phyloP scores from a whole-genome alignment of 1,140 invertebrate species.

The Octopus bimaculoides region DNA sequence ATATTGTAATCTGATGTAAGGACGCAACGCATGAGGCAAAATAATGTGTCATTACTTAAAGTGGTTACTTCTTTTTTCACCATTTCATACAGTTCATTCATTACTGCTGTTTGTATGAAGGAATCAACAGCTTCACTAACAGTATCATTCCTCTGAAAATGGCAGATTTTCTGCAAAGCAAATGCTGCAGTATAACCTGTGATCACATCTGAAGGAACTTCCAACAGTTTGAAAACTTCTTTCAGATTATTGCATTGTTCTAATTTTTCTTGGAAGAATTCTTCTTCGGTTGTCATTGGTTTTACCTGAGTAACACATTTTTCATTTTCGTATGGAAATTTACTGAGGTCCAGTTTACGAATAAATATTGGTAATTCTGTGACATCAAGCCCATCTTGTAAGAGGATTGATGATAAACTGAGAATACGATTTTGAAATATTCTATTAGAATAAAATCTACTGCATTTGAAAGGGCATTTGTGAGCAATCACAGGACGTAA shows the following conservation, averaged over 20 bases:
- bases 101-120: conserved; percentile 39
- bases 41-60: conserved; percentile 30
- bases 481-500: neutral
- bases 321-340: conserved; percentile 23
- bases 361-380: conserved; percentile 71
- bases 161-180: conserved; percentile 60
- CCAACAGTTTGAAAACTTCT: conserved; percentile 51
- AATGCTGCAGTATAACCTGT: conserved; percentile 60
- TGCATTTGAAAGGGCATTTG: neutral
- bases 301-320: conserved; percentile 17
- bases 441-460: neutral
- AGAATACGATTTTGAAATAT: conserved; percentile 24
- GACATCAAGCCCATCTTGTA: conserved; percentile 69
- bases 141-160: conserved; percentile 59
- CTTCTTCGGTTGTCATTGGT: conserved; percentile 46
- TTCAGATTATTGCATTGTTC: conserved; percentile 42
- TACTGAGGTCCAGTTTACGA: conserved; percentile 56
- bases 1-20: conserved; percentile 20
- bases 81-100: conserved; percentile 43
- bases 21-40: conserved; percentile 32
- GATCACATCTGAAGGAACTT: conserved; percentile 60
- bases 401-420: conserved; percentile 63
- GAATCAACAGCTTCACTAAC: conserved; percentile 50
- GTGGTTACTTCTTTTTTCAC: conserved; percentile 28
- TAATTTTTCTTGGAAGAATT: conserved; percentile 53